Percentiles rank a stretch among this genome's conserved stretches.
Evolutionary conservation across 2,113 vertebrate species (phyloP).

Genomic region (Isurus oxyrinchus): DNA sequence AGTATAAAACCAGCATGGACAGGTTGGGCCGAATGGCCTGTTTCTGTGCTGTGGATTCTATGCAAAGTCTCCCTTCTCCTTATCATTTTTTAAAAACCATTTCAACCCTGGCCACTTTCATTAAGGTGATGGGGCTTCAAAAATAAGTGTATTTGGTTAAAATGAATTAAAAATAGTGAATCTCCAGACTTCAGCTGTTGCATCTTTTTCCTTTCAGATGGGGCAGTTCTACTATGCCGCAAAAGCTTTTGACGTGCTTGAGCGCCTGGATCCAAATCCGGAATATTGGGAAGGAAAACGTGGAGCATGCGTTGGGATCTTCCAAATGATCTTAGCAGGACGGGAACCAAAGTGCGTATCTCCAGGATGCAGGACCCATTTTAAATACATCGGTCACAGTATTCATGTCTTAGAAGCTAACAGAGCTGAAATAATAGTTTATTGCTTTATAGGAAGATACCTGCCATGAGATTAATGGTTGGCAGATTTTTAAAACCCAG

Average conservation of each 20-base stretch:
- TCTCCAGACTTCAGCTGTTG: neutral
- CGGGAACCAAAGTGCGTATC: constrained; percentile 79
- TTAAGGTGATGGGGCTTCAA: neutral
- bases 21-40: neutral
- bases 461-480: neutral
- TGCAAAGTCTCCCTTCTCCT: neutral
- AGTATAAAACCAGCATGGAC: neutral
- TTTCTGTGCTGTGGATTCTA: neutral
- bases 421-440: neutral
- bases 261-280: constrained; percentile 81
- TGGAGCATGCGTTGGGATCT: constrained; percentile 90
- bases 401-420: neutral
- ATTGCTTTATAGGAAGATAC: neutral
- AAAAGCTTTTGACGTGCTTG: constrained; percentile 89
- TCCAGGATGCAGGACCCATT: neutral
- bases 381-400: neutral
- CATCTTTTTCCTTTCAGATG: constrained; percentile 68
- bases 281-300: constrained; percentile 95
- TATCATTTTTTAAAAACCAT: neutral
- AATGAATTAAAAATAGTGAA: neutral
- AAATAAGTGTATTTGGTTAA: neutral
- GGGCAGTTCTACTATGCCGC: constrained; percentile 92
- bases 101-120: neutral
- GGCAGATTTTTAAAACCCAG: neutral
- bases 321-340: constrained; percentile 91